Base-by-base conservation (phyloP, 2,797 vertebrate genomes). In the Cossypha caffra region DNA sequence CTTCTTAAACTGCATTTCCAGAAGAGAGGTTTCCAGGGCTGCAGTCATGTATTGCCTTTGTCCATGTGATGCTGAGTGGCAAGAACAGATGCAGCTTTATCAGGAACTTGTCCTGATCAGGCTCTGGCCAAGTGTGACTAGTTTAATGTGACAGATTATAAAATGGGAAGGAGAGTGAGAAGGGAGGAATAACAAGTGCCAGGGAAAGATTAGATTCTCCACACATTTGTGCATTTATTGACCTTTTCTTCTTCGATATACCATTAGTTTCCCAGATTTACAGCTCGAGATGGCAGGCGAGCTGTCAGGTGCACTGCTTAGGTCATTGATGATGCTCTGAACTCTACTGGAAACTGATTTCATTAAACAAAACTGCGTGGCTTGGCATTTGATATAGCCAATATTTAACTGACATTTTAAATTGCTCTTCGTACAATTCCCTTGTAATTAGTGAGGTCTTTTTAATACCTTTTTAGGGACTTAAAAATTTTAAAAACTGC, bases 221-320 rank as follows among this genome's bases (percentile, higher is more conserved):
- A 45, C 54, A 68, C 48, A 62, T 83, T 92, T 90, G 81, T 91
- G 86, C 59, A 86, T 72, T 58, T 95, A 87, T 78, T 95, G 93
- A 95, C 89, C 90, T 95, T 95, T 93, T 86, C 94, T 67, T 64
- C 48, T 78, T 84, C 0, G 0, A 81, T 82, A 84, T 47, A 79
- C 54, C 85, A 68, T 77, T 47, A 86, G 25, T 86, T 69, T 79
- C 42, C 16, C 62, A 90, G 72, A 94, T 92, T 87, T 91, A 85
- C 55, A 88, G 79, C 87, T 72, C 0, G 3, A 66, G 71, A 38
- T 62, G 43, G 87, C 66, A 94, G 72, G 24, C 16, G 25, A 88
- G 74, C 74, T 80, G 77, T 88, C 90, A 87, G 81, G 54, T 74
- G 55, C 45, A 15, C 67, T 72, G n/a, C 55, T 90, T 77, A 74